Evolutionary conservation across 2,888 invertebrate species (phyloP), one percentile per base, ranked within the genome.

Genomic region (Lysandra coridon): DNA sequence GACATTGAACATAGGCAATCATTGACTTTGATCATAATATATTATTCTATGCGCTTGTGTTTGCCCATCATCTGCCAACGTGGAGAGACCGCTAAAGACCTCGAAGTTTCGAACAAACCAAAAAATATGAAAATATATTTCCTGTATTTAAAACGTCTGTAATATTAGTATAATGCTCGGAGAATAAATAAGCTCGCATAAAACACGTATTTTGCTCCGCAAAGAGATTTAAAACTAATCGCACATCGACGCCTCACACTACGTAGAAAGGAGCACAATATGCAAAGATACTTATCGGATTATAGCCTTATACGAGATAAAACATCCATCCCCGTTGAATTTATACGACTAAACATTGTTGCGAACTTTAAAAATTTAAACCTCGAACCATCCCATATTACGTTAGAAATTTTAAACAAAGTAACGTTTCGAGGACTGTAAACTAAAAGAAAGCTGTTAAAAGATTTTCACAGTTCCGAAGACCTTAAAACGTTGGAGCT

Each of bases 381-480:
- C 69, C 69, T 69, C 69, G 57, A 37, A 69, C 69, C 69, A 17
- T 69, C 33, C 33, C 14, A 69, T 69, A 44, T 74, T 44, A n/a
- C 7, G 40, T 74, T 40, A 44, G 17, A 74, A 74, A 17, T 74
- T 74, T 73, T 40, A n/a, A 73, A 73, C 74, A 74, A 74, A 74
- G 23, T 44, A 40, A 74, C 44, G 23, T n/a, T 44, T 74, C 74
- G 44, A 44, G 23, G 44, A 74, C 44, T 44, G 74, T 74, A 74
- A 44, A 74, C 40, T 74, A 23, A 74, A 74, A 74, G 74, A 74
- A 74, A 74, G 74, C 74, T 62, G 37, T 78, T 78, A 62, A 78
- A 62, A 78, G 57, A 60, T 37, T 78, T 53, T 60, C 62, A 12
- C 30, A 77, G 78, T 60, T 60, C 33, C 77, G 57, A 37, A 78